Evolutionary conservation across 92 coral and sea anemone species (phyloP).

Genomic region (Epizoanthus scotinus): DNA sequence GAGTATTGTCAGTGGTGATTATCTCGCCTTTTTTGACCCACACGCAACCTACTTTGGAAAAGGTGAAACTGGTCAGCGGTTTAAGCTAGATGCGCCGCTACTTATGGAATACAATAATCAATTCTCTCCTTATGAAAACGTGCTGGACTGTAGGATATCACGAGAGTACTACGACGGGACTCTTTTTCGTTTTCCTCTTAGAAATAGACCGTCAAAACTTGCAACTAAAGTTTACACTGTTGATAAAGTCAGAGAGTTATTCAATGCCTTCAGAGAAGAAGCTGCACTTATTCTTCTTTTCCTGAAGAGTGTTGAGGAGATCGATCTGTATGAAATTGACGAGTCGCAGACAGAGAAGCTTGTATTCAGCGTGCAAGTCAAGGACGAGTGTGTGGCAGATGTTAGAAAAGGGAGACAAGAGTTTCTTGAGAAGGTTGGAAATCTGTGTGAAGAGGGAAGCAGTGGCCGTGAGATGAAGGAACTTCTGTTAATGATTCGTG

Average conservation of each 20-base stretch:
- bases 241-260: conserved; percentile 36
- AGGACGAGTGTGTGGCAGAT: conserved; percentile 30
- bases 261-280: conserved; percentile 37
- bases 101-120: conserved; percentile 35
- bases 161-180: conserved; percentile 31
- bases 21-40: conserved; percentile 85
- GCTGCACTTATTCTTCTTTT: conserved; percentile 47
- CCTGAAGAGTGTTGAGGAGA: conserved; percentile 40
- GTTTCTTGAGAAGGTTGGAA: conserved; percentile 21
- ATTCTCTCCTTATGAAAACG: conserved; percentile 50
- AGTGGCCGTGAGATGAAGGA: neutral
- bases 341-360: conserved; percentile 6
- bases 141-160: conserved; percentile 48
- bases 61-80: conserved; percentile 76
- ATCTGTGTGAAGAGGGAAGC: conserved; percentile 21
- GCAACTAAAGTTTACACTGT: conserved; percentile 44
- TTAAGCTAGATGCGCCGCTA: conserved; percentile 40
- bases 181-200: conserved; percentile 55
- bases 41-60: conserved; percentile 80
- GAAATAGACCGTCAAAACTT: conserved; percentile 45
- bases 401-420: conserved; percentile 33
- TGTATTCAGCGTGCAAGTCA: conserved; percentile 45
- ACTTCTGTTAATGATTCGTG: neutral
- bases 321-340: conserved; percentile 32
- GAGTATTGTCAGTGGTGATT: conserved; percentile 83